Conservation (phyloP, 2,113 vertebrate species). For the Odontophorus gujanensis region DNA sequence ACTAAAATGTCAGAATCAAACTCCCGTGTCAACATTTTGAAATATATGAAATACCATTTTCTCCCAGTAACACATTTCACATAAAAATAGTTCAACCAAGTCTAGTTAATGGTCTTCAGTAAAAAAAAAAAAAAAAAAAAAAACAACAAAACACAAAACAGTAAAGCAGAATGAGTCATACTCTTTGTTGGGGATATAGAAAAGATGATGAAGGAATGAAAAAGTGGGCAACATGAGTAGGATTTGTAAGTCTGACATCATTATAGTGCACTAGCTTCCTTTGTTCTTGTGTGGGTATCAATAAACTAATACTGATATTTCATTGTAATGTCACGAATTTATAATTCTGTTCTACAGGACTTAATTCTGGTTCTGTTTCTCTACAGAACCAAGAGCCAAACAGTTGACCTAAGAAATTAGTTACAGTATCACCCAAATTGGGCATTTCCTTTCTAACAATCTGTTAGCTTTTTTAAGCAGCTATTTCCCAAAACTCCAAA, state of each 20-base stretch:
- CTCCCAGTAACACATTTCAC: neutral
- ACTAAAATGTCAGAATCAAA: constrained; percentile 8
- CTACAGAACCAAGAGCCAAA: neutral
- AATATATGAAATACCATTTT: constrained; percentile 26
- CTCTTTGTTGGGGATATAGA: neutral
- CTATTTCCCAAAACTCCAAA: neutral
- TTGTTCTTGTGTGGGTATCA: neutral
- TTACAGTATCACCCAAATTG: neutral
- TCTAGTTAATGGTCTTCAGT: neutral
- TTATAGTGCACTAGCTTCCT: neutral
- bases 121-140: neutral
- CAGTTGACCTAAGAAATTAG: neutral
- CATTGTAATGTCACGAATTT: neutral
- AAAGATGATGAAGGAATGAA: neutral
- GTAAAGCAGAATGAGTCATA: neutral
- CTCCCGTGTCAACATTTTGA: neutral
- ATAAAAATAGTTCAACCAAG: constrained; percentile 1
- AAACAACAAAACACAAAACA: neutral
- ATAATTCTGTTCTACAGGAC: neutral
- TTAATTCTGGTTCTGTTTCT: neutral
- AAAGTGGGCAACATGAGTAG: neutral
- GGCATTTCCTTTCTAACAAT: neutral
- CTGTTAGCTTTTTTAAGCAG: neutral
- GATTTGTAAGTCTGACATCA: neutral
- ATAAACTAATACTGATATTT: neutral